phyloP scores from a whole-genome alignment of 2,113 vertebrate species.

The pig (Sus scrofa) region DNA sequence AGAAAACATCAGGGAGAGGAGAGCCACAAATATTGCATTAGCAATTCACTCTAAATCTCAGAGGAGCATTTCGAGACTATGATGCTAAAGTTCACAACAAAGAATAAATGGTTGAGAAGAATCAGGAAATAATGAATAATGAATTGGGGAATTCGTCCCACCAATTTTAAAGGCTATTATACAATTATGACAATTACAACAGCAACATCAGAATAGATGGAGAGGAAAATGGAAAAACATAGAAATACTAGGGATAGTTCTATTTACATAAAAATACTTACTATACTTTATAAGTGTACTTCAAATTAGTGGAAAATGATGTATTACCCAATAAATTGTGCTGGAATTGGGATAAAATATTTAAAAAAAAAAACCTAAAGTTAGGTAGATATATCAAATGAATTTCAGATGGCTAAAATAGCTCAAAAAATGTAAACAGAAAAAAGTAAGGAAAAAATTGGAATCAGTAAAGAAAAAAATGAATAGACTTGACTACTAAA shows the following conservation, averaged over 20 bases:
- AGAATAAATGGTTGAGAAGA: neutral
- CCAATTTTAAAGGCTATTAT: neutral
- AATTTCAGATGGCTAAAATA: neutral
- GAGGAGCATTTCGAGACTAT: neutral
- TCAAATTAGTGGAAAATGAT: neutral
- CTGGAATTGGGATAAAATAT: neutral
- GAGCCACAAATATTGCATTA: no score
- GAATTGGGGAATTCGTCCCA: neutral
- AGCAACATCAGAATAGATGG: neutral
- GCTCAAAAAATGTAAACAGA: neutral
- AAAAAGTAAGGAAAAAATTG: neutral
- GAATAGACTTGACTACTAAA: neutral
- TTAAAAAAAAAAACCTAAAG: neutral
- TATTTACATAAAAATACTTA: neutral
- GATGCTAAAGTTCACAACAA: neutral
- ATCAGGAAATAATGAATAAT: neutral
- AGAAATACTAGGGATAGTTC: neutral
- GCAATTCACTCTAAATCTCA: neutral
- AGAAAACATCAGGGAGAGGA: neutral
- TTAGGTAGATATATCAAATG: neutral
- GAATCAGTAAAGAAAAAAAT: neutral
- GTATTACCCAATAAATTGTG: neutral
- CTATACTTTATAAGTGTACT: neutral
- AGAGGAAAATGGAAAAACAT: neutral
- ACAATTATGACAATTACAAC: neutral